A percentile compares a stretch with the other conserved stretches of the same genome.
phyloP scores from a whole-genome alignment of 1,140 invertebrate species.

The Calephelis virginiensis region DNA sequence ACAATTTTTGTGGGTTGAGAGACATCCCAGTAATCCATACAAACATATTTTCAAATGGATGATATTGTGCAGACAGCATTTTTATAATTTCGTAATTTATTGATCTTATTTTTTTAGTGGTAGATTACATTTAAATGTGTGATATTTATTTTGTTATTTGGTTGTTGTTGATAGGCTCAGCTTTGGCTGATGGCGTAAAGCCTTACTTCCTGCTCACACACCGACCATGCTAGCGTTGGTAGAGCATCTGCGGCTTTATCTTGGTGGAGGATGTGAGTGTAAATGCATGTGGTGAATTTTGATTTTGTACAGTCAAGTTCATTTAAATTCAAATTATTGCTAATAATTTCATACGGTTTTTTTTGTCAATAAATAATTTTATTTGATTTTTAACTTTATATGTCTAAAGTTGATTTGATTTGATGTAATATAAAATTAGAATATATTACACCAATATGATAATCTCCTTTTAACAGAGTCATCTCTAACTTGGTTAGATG shows the following conservation, averaged over 20 bases:
- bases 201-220: slow-evolving; percentile 58
- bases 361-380: not conserved
- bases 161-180: slow-evolving; percentile 38
- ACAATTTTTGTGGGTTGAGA: no score
- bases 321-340: not conserved
- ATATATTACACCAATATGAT: not conserved
- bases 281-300: slow-evolving; percentile 36
- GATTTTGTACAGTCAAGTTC: slow-evolving; percentile 19
- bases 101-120: not conserved
- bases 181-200: slow-evolving; percentile 72
- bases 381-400: not conserved
- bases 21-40: no score
- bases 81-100: no score
- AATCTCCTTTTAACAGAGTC: not conserved
- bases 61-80: no score
- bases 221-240: slow-evolving; percentile 76
- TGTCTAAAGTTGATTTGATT: not conserved
- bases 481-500: not conserved
- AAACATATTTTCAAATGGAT: no score
- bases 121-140: not conserved
- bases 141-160: not conserved
- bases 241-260: slow-evolving; percentile 72
- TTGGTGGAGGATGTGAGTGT: slow-evolving; percentile 74
- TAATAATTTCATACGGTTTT: not conserved
- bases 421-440: not conserved